A percentile compares a stretch with the other conserved stretches of the same genome.
Conservation (phyloP, 2,113 vertebrate species). For the Malurus alboscapulatus region DNA sequence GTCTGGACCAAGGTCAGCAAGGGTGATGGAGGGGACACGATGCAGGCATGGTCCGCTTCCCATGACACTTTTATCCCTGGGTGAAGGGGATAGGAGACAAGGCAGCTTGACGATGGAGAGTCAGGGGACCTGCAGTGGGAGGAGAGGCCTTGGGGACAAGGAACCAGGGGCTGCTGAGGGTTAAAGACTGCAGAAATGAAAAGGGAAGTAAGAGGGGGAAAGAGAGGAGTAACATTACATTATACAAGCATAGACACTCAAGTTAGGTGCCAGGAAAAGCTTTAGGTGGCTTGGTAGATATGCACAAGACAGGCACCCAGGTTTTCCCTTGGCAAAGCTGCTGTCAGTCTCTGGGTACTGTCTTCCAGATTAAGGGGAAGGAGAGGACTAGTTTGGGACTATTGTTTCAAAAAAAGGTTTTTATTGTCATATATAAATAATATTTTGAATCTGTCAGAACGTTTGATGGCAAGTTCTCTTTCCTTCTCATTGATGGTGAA, state of each 20-base stretch:
- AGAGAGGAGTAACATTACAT: background rate
- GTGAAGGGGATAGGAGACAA: accelerated
- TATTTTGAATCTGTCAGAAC: background rate
- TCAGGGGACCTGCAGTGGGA: accelerated
- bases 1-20: background rate
- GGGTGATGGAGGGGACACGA: background rate
- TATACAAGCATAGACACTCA: background rate
- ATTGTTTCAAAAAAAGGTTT: background rate
- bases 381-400: background rate
- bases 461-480: background rate
- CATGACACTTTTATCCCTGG: accelerated
- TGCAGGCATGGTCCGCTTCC: accelerated
- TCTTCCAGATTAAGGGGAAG: background rate
- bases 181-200: background rate
- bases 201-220: background rate
- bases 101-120: accelerated
- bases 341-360: background rate
- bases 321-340: background rate
- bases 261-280: background rate
- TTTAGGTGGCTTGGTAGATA: background rate
- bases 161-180: background rate
- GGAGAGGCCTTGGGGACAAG: accelerated
- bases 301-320: background rate
- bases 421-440: background rate
- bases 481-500: background rate